Evolutionary conservation across 2,113 vertebrate genomes (phyloP), one percentile per base, ranked within the genome.

Genomic region (Chaetura pelagica): DNA sequence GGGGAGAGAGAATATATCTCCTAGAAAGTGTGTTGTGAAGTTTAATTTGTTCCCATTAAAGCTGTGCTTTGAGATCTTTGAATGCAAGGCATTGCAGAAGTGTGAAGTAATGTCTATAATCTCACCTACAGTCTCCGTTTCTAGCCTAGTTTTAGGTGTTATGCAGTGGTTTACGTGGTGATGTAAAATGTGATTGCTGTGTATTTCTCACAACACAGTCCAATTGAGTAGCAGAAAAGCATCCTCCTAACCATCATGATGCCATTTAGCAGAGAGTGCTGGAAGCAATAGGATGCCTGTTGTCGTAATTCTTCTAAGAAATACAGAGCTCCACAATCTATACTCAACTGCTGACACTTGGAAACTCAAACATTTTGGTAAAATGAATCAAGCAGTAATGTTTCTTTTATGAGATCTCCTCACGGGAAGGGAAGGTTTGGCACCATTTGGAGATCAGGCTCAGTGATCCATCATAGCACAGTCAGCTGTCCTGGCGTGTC

Each of bases 391-490:
- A 97, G 94, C 95, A 91, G 89, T 96, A 97, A 97, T 98, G 97
- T 98, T 97, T 98, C 96, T 98, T 98, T 97, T 97, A 97, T 97
- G 96, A 97, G 96, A 97, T 94, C 92, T 96, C 95, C 97, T 97
- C 96, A 80, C 66, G 57, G 95, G 94, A 96, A 95, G 71, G 94
- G 94, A 96, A 97, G 92, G 93, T 94, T 96, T 97, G 97, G 97
- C 97, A 97, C 95, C 97, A 96, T 94, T 84, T 95, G 96, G 98
- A 98, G 98, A 97, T 97, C 97, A 97, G 84, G 98, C 98, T 98
- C 96, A 98, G 98, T 98, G 98, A 99, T 99, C 99, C 98, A 99
- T 99, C 99, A 99, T 98, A 93, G 97, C 97, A 94, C 89, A 98
- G 98, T 97, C 98, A 98, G 98, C 98, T 99, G 99, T 99, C 99